Base-by-base conservation (phyloP, 2,888 invertebrate genomes). In the Nomada ruficornis region DNA sequence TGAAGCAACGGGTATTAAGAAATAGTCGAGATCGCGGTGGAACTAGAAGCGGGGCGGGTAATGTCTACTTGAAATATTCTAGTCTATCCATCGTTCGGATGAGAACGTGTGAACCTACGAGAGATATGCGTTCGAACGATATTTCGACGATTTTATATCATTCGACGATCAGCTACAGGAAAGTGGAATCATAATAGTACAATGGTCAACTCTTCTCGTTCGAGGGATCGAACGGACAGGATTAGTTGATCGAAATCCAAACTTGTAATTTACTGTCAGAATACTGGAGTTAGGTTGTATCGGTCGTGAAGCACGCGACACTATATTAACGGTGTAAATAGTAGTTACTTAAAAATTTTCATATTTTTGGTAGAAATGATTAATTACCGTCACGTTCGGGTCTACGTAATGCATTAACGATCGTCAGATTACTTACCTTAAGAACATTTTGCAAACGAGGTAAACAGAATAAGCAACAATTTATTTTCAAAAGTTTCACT, bases 401-500 rank as follows among this genome's bases (percentile, higher is more conserved):
- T 78, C 84, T 81, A 77, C 73, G 60, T 79, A 29, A 82, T 81
- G 65, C 42, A 67, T 71, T 75, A 74, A 85, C 74, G 76, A 85
- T 70, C 71, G 74, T 59, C 77, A 57, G 68, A 67, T 78, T 82
- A 82, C 86, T 87, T 87, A 82, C 77, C 86, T 29, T 83, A 85
- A 86, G 80, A 73, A 78, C 62, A 73, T 88, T 88, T 88, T 88
- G 67, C 85, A 88, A 87, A 73, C 64, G 73, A 78, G 26, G 85
- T 26, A 71, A 29, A 79, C 57, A 72, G 85, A 80, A 75, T 83
- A 75, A 83, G 85, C 83, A 85, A 87, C 82, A 80, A 73, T 80
- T 89, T 88, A 89, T 88, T 90, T 90, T 90, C 84, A 81, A 86
- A 90, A 84, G 80, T 67, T 89, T 87, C 78, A 80, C 87, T 77